A percentile compares a stretch with the other conserved stretches of the same genome.
These are phyloP conservation scores for Exaiptasia diaphana DNA, from an alignment of 64 coral and sea anemone genomes.

Conservation along the genomic window DNA sequence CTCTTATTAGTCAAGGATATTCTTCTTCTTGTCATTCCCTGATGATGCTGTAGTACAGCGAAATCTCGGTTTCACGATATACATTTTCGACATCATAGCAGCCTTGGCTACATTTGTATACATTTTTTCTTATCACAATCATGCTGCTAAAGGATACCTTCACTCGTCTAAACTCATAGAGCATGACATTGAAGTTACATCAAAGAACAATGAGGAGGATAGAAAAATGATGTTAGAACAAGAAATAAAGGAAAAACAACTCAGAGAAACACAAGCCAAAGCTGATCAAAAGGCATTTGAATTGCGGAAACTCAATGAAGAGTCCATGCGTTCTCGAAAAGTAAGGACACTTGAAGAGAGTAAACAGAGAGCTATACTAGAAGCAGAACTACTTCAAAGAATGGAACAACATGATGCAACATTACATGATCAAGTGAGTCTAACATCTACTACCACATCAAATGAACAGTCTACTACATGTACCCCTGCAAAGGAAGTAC, in stretches of 20 bases:
- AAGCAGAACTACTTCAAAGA: conserved; percentile 7
- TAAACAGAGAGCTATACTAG: conserved; percentile 25
- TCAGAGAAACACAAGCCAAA: conserved; percentile 19
- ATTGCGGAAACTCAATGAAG: conserved; percentile 8
- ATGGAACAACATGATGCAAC: neutral
- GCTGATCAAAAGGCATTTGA: conserved; percentile 16
- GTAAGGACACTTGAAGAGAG: conserved; percentile 14
- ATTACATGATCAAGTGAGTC: neutral
- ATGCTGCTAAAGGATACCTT: no score
- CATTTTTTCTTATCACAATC: no score
- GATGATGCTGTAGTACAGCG: no score
- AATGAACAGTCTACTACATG: neutral
- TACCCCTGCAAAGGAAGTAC: neutral
- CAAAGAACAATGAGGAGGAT: neutral
- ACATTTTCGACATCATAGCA: no score
- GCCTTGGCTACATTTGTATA: no score
- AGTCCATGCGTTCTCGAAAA: neutral
- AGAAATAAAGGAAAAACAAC: conserved; percentile 4
- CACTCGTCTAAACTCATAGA: conserved; percentile 15
- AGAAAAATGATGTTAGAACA: neutral
- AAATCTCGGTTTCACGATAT: no score
- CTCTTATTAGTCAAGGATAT: no score
- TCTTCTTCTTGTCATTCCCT: no score
- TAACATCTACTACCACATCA: neutral
- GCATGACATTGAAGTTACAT: neutral